These are phyloP conservation scores for Acipenser ruthenus DNA, from an alignment of 2,797 vertebrate genomes.

Conservation along the genomic window DNA sequence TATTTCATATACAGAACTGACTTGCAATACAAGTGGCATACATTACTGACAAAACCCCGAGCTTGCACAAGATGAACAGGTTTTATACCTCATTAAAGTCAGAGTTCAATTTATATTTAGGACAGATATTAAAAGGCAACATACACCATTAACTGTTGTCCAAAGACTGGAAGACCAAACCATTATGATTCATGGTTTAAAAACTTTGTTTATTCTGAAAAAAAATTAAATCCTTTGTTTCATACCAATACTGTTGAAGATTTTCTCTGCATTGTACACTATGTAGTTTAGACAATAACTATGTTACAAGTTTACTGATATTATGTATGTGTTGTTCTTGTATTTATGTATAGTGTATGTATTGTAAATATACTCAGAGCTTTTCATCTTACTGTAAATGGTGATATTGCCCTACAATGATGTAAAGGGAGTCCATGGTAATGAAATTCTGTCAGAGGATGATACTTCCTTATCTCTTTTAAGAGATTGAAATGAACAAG, in stretches of 20 bases:
- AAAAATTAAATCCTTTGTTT: constrained; percentile 48
- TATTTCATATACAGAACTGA: no score
- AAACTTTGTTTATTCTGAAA: constrained; percentile 35
- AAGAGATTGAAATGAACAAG: constrained; percentile 81
- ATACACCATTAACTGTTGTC: constrained; percentile 12
- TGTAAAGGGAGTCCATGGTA: constrained; percentile 85
- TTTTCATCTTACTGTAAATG: constrained; percentile 89
- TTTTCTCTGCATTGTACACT: constrained; percentile 75
- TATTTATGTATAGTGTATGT: constrained; percentile 99
- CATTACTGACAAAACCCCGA: no score
- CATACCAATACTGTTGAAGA: constrained; percentile 24
- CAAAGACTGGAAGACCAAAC: constrained; percentile 36
- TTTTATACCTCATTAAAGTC: no score
- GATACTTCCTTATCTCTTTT: constrained; percentile 77
- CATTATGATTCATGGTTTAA: constrained; percentile 46
- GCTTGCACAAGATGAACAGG: no score
- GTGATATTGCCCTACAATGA: constrained; percentile 84
- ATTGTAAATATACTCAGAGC: constrained; percentile 99
- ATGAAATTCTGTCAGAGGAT: constrained; percentile 79
- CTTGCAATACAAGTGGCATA: no score
- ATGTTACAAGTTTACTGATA: constrained; percentile 93
- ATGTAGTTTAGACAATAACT: constrained; percentile 88
- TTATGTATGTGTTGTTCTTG: constrained; percentile 97
- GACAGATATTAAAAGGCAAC: neutral
- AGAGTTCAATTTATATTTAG: neutral